Percentiles rank a stretch among this genome's conserved stretches.
phyloP scores from a whole-genome alignment of 2,113 vertebrate species.

The Barnardius zonarius region DNA sequence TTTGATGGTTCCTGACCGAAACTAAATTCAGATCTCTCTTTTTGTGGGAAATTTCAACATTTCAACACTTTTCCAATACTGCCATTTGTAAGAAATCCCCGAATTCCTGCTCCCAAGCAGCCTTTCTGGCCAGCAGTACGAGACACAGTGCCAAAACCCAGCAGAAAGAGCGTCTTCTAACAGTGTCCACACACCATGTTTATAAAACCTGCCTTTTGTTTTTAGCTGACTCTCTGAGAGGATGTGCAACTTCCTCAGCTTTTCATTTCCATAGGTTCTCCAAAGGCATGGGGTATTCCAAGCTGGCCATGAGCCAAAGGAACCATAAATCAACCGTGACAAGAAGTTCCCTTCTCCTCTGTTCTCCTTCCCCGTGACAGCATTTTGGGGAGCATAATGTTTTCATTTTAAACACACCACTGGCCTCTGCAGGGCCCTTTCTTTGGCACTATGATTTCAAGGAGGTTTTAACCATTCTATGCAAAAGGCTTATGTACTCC shows the following conservation, averaged over 20 bases:
- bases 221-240: not conserved
- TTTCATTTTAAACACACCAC: not conserved
- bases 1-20: not conserved
- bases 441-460: not conserved
- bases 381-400: not conserved
- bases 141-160: not conserved
- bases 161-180: not conserved
- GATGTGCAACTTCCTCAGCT: not conserved
- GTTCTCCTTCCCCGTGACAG: not conserved
- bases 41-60: constrained; percentile 40
- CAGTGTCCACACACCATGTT: not conserved
- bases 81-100: constrained; percentile 49
- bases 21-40: not conserved
- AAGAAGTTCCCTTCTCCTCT: not conserved
- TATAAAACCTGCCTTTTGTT: not conserved
- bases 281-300: not conserved
- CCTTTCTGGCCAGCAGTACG: not conserved
- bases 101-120: not conserved
- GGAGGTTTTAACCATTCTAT: not conserved
- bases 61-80: constrained; percentile 8
- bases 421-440: not conserved
- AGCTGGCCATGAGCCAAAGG: not conserved
- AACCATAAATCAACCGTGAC: not conserved
- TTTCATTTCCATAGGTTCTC: not conserved
- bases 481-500: not conserved